Base-by-base conservation (phyloP, 92 coral and sea anemone species). In the Bergia puertoricense region DNA sequence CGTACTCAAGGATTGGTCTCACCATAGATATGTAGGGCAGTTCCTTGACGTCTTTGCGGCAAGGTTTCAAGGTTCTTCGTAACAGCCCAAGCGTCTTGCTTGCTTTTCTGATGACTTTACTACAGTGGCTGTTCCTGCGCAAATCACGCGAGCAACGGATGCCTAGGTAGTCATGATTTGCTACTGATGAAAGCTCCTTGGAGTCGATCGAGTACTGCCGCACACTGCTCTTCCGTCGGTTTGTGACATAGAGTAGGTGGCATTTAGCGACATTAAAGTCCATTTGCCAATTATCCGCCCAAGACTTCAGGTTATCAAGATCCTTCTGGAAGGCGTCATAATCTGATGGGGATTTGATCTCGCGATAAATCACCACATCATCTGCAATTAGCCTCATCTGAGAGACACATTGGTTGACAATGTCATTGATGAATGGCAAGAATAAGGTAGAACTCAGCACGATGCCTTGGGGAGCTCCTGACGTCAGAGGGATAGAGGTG, bases 151-250 rank as follows among this genome's bases (percentile, higher is more conserved):
- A 30, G 30, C 30, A 30, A 30, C 30, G 30, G 30, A 30, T 30
- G 30, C 30, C 30, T 30, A 30, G 30, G 30, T 30, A 71, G 8
- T 71, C 75, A 71, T 71, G 75, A 13, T 71, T 22, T 23, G 75
- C 42, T 23, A 23, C 75, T 71, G 75, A 23, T 23, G 75, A 71
- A 1, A 71, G 75, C 75, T 71, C 75, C 75, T 71, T 36, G 41
- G 75, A 71, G 75, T 23, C 38, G 75, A 71, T 71, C n/a, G 75
- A 71, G 42, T 71, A 71, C 20, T 22, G 74, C 37, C 74, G n/a
- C 74, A 16, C 74, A 68, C 74, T 68, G 36, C 74, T 68, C 74
- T 68, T 68, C 37, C n/a, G 74, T 68, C 74, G 74, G 74, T 68
- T 22, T 20, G 74, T 68, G 74, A 68, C 38, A 68, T n/a, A 68